These are phyloP conservation scores for Orchestes rusci DNA, from an alignment of 2,888 invertebrate species.

Conservation along the genomic window DNA sequence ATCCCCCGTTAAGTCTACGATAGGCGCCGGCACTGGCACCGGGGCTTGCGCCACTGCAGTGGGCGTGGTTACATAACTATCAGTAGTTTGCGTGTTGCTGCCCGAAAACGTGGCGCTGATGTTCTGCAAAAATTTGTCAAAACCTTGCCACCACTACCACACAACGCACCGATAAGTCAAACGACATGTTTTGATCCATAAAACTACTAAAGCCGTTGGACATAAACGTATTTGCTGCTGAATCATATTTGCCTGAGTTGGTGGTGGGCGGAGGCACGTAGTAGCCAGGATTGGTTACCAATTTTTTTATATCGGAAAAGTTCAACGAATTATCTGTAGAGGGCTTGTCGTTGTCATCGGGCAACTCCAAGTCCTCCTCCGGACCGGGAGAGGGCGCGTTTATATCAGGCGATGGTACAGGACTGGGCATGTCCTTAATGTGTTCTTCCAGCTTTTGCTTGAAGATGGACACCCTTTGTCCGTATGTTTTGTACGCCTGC, in stretches of 20 bases:
- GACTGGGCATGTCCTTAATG: conserved; percentile 61
- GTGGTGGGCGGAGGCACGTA: conserved; percentile 37
- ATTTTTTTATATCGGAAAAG: conserved; percentile 17
- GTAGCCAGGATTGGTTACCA: conserved; percentile 43
- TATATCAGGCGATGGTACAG: conserved; percentile 63
- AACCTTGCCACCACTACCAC: not conserved
- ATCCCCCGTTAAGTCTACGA: conserved; percentile 10
- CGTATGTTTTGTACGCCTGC: conserved; percentile 95
- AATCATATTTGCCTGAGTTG: not conserved
- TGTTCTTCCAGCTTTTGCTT: conserved; percentile 82
- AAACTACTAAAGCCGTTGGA: conserved; percentile 57
- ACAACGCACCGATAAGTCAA: conserved; percentile 19
- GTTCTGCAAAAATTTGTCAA: conserved; percentile 10
- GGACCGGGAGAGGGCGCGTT: conserved; percentile 71
- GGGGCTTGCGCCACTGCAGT: conserved; percentile 7
- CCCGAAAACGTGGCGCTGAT: conserved; percentile 11
- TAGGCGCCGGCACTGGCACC: conserved; percentile 4
- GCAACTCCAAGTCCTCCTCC: conserved; percentile 73
- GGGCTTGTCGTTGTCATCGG: conserved; percentile 38
- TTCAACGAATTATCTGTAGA: conserved; percentile 1
- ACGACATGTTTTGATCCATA: conserved; percentile 36
- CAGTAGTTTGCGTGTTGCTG: conserved; percentile 17
- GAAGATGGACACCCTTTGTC: conserved; percentile 75
- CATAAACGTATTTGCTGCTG: conserved; percentile 27
- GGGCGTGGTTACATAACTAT: conserved; percentile 20